phyloP scores from a whole-genome alignment of 2,797 vertebrate species.

The Streptopelia turtur region DNA sequence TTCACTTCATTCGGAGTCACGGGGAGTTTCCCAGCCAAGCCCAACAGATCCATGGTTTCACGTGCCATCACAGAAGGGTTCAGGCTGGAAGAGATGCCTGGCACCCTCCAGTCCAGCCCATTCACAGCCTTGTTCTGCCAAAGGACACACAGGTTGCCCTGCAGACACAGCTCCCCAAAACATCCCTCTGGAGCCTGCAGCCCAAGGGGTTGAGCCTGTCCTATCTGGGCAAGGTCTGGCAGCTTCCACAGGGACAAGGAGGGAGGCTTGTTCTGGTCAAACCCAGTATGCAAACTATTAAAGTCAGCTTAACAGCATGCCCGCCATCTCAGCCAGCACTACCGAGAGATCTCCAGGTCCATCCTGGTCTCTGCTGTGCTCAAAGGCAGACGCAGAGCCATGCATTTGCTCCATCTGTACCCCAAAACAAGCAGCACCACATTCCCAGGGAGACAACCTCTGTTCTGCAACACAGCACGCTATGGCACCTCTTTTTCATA shows the following conservation, averaged over 20 bases:
- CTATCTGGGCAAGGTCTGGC: background rate
- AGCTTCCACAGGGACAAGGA: background rate
- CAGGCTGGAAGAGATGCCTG: background rate
- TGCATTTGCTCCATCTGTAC: rapidly evolving
- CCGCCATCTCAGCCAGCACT: background rate
- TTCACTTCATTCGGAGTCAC: background rate
- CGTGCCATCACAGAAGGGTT: background rate
- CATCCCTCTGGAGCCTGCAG: background rate
- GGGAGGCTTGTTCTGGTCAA: background rate
- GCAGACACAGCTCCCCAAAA: background rate
- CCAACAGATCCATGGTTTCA: background rate
- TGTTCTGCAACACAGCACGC: background rate
- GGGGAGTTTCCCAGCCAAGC: background rate
- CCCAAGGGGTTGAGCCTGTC: background rate
- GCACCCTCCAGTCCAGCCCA: rapidly evolving
- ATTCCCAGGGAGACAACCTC: background rate
- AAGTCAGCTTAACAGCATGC: background rate
- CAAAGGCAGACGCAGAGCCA: background rate
- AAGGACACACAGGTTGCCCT: rapidly evolving
- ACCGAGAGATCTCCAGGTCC: background rate
- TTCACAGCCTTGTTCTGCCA: background rate
- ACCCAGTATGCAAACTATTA: background rate
- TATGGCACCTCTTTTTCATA: rapidly evolving
- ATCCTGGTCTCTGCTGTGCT: background rate
- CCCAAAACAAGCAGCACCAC: background rate